Base-by-base conservation (phyloP, 2,113 vertebrate species). In the Dinomys branickii region DNA sequence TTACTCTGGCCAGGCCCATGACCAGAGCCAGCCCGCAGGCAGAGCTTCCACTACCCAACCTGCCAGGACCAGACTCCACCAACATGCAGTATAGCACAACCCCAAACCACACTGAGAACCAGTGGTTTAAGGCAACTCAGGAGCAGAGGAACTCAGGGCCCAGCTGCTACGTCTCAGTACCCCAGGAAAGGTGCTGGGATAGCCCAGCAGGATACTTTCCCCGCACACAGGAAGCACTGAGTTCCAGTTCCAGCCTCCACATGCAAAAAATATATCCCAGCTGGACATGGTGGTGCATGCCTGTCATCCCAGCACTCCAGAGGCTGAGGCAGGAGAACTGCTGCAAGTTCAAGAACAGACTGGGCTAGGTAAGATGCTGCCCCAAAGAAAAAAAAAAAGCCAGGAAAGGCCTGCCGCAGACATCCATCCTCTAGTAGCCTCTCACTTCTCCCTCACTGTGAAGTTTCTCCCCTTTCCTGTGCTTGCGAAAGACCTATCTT, bases 401-500 rank as follows among this genome's bases (percentile, higher is more conserved):
- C 7, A 0, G 7, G n/a, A 54, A 26, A 17, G 11, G 9, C 19
- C 2, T 7, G 3, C 80, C 26, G 11, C 58, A 56, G 17, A 38
- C 2, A 0, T 11, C 2, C 2, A 0, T 11, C 2, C 35, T 52
- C 33, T 77, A 22, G 0, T 1, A 5, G 0, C 1, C 4, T 11
- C 22, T 33, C 7, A 9, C 22, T 50, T 71, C 13, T 52, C 38
- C 10, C 69, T 13, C 19, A 54, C 0, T 52, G 5, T 28, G n/a
- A 54, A 14, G 22, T 2, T 41, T 63, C 35, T 12, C 54, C 6
- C 38, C 24, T 16, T 54, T 12, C 82, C 19, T 63, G 9, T 19
- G 24, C 59, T 86, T 44, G 54, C 24, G 28, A 84, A 13, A 61
- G 5, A 24, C 4, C 1, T 13, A 2, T 9, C 50, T 77, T 58